Conservation (phyloP, 1,140 invertebrate species). For the Penaeus indicus region DNA sequence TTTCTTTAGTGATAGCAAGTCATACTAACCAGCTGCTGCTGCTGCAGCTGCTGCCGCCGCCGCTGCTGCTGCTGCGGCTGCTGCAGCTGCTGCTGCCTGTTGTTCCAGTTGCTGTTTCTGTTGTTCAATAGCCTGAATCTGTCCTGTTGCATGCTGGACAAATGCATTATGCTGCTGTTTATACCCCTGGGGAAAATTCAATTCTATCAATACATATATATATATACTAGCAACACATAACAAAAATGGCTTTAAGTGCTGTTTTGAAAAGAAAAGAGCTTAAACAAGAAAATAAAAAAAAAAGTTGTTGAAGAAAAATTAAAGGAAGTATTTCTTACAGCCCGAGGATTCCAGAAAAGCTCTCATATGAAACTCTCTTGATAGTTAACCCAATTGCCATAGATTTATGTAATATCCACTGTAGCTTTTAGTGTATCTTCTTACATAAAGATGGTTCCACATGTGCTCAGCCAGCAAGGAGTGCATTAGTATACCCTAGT, state of each 20-base stretch:
- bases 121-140: constrained; percentile 85
- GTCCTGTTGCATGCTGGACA: constrained; percentile 84
- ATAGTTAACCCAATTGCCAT: too few species aligned
- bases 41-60: constrained; percentile 62
- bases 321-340: too few species aligned
- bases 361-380: too few species aligned
- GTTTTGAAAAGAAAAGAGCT: too few species aligned
- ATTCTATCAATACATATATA: neutral
- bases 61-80: constrained; percentile 68
- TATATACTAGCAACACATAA: neutral
- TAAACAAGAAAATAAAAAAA: too few species aligned
- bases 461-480: too few species aligned
- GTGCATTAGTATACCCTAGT: too few species aligned
- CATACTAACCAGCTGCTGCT: constrained; percentile 61
- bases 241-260: neutral
- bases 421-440: too few species aligned
- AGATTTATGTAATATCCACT: too few species aligned
- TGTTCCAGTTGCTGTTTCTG: constrained; percentile 83
- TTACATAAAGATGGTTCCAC: too few species aligned
- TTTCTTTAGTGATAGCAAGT: neutral
- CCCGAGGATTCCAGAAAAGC: too few species aligned
- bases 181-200: constrained; percentile 72
- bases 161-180: constrained; percentile 96
- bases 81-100: constrained; percentile 79
- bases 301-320: too few species aligned